phyloP scores from a whole-genome alignment of 2,797 vertebrate species.

The Liparis tanakae region DNA sequence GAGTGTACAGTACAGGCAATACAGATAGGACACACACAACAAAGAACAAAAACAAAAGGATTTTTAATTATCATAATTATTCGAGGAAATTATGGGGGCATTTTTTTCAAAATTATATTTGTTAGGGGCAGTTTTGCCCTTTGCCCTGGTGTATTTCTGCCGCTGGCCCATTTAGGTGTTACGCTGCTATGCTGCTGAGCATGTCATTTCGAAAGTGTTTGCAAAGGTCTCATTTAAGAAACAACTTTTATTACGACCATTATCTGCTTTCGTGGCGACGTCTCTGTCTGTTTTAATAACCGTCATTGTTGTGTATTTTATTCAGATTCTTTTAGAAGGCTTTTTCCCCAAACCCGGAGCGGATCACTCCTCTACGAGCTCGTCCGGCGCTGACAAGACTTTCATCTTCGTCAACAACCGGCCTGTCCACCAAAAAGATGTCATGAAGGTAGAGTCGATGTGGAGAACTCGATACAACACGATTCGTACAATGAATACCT shows the following conservation, averaged over 20 bases:
- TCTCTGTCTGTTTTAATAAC: slow-evolving; percentile 9
- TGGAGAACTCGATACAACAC: background rate
- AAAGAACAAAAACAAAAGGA: too few relatives aligned
- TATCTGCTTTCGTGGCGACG: background rate
- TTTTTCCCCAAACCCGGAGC: slow-evolving; percentile 91
- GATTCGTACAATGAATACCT: background rate
- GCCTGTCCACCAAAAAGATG: slow-evolving; percentile 91
- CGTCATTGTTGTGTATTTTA: slow-evolving; percentile 30
- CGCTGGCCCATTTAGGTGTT: slow-evolving; percentile 23
- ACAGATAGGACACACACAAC: too few relatives aligned
- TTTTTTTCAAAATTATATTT: too few relatives aligned
- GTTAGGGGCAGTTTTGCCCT: too few relatives aligned
- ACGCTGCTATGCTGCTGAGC: slow-evolving; percentile 36
- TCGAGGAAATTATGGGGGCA: too few relatives aligned
- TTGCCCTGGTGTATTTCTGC: too few relatives aligned
- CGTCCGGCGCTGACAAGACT: slow-evolving; percentile 88
- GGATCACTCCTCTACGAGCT: slow-evolving; percentile 85
- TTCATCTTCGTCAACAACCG: slow-evolving; percentile 92
- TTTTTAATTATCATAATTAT: too few relatives aligned
- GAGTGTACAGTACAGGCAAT: too few relatives aligned
- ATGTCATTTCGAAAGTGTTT: slow-evolving; percentile 53
- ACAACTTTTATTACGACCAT: background rate
- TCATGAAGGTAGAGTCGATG: slow-evolving; percentile 89
- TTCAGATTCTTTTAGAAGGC: slow-evolving; percentile 90
- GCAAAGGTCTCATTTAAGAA: background rate